Base-by-base conservation (phyloP, 2,797 vertebrate genomes). In the Manis crassicaudata region DNA sequence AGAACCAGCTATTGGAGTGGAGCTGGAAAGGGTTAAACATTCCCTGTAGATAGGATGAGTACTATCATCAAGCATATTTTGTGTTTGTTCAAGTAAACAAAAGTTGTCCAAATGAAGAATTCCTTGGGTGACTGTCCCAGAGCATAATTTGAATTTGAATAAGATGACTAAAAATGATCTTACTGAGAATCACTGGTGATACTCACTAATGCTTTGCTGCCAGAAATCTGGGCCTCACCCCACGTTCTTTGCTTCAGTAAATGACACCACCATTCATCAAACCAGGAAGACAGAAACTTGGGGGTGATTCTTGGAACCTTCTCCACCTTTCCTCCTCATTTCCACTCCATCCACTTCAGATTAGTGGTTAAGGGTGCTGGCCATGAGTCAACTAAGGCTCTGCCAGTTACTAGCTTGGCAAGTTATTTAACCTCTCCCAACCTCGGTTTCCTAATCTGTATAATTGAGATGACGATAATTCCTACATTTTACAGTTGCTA, bases 391-490 rank as follows among this genome's bases (percentile, higher is more conserved):
- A 23, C 70, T 67, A 79, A 40, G 32, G 17, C 32, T 95, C 43
- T 92, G 43, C 35, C 70, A 88, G 35, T 67, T 68, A 86, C 58
- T 82, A 84, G 4, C 16, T 27, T 88, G 56, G 52, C 18, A 90
- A 88, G 8, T 82, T 72, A 92, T 27, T 92, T 88, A 89, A 75
- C 14, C 7, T 95, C 76, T 81, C n/a, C 29, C 91, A 90, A 91
- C 11, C 16, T 72, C 52, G 23, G n/a, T 65, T 82, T 95, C 60
- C 83, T 84, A 40, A 81, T 68, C 25, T 87, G 18, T 81, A 35
- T 52, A 89, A 82, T 3, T 56, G 35, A 92, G 54, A 68, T 62
- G 52, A 67, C 29, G 46, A 16, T n/a, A 96, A 79, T 54, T 54
- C 1, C 4, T 70, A 75, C 2, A 84, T 84, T 84, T 94, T 73